These are phyloP conservation scores for Cyclophora punctaria DNA, from an alignment of 2,888 invertebrate genomes.

Conservation along the genomic window DNA sequence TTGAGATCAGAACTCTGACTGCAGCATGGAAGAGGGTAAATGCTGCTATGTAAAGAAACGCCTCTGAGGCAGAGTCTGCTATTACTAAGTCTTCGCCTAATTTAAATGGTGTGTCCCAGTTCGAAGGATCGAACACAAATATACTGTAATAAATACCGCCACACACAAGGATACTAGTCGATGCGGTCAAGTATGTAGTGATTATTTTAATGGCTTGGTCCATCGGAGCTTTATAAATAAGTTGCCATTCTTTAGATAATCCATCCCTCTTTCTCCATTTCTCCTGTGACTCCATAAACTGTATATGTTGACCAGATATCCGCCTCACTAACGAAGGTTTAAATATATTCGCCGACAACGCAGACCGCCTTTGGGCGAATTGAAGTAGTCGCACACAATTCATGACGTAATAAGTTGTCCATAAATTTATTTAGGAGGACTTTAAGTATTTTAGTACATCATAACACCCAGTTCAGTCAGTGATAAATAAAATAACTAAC, in stretches of 20 bases:
- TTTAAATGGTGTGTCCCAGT: conserved; percentile 43
- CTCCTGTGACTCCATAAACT: conserved; percentile 49
- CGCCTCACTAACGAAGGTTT: conserved; percentile 30
- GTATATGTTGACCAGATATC: conserved; percentile 42
- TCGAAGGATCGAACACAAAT: conserved; percentile 39
- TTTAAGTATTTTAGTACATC: too few relatives aligned
- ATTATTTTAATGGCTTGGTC: conserved; percentile 40
- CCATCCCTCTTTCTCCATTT: conserved; percentile 50
- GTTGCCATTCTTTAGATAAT: conserved; percentile 46
- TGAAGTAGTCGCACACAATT: conserved; percentile 39
- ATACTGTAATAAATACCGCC: conserved; percentile 44
- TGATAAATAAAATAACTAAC: too few relatives aligned
- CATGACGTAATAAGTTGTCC: conserved; percentile 23
- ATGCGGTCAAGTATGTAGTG: conserved; percentile 45
- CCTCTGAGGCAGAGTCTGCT: conserved; percentile 53
- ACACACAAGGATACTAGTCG: conserved; percentile 35
- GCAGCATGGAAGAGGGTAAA: conserved; percentile 50
- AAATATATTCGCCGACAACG: conserved; percentile 12
- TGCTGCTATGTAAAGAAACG: conserved; percentile 46
- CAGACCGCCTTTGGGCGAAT: conserved; percentile 24
- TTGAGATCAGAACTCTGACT: conserved; percentile 50
- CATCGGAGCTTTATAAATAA: conserved; percentile 68
- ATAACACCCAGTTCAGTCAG: too few relatives aligned
- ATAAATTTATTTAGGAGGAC: too few relatives aligned
- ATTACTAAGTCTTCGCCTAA: conserved; percentile 50